These are phyloP conservation scores for Montipora sp. DNA, from an alignment of 64 coral and sea anemone genomes.

Conservation along the genomic window DNA sequence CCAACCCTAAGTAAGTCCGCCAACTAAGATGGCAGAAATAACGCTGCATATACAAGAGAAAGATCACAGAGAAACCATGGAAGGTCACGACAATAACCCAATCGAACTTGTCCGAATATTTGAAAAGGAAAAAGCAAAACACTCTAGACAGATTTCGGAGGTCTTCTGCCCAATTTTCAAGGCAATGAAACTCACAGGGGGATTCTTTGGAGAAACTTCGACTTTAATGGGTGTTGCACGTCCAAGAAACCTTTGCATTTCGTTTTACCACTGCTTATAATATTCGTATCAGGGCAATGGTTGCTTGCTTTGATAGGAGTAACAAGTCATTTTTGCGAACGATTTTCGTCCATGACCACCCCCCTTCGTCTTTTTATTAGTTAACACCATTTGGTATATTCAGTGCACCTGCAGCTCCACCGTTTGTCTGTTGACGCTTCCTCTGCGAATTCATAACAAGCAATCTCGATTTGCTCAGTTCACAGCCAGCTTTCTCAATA, in stretches of 20 bases:
- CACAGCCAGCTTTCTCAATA: not conserved
- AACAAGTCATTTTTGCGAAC: not conserved
- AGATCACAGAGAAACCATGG: not conserved
- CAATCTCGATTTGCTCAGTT: slow-evolving; percentile 8
- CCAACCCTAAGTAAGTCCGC: no score
- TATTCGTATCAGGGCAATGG: not conserved
- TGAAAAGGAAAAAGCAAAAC: not conserved
- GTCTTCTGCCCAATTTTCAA: slow-evolving; percentile 6
- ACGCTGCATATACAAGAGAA: not conserved
- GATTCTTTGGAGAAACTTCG: not conserved
- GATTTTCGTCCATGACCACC: not conserved
- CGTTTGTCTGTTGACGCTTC: not conserved
- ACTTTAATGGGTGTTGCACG: not conserved
- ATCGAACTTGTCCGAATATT: no score
- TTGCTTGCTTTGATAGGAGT: not conserved
- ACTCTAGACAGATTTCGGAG: not conserved
- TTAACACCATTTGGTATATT: not conserved
- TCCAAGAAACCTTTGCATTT: not conserved
- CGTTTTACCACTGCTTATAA: not conserved
- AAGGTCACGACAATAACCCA: not conserved
- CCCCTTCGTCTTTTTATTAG: not conserved
- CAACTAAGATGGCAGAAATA: no score
- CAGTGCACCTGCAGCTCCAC: not conserved
- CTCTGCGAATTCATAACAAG: not conserved
- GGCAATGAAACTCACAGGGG: not conserved